Percentiles rank a stretch among this genome's conserved stretches.
Conservation (phyloP, 2,888 invertebrate species). For the Nesidiocoris tenuis region DNA sequence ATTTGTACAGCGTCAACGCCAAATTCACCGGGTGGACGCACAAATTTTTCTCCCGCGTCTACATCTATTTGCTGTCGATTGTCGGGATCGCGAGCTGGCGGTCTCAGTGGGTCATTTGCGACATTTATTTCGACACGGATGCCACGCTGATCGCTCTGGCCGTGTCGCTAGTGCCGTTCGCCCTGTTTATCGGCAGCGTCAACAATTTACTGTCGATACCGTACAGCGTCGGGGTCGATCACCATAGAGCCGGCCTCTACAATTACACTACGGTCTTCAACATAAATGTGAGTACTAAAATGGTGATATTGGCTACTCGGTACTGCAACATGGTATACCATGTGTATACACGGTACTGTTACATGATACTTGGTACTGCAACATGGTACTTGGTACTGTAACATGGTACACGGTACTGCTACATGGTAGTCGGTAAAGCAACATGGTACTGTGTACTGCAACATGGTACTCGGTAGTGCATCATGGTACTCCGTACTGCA, state of each 20-base stretch:
- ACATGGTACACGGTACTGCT: no score
- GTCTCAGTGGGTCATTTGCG: not conserved
- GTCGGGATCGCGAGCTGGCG: slow-evolving; percentile 8
- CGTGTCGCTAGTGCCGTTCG: slow-evolving; percentile 1
- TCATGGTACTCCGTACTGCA: no score
- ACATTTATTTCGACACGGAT: not conserved
- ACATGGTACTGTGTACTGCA: no score
- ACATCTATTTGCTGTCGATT: not conserved
- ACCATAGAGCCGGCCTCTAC: not conserved
- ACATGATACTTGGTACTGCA: no score
- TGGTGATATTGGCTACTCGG: no score
- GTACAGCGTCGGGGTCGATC: not conserved
- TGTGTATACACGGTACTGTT: no score
- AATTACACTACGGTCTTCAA: slow-evolving; percentile 3
- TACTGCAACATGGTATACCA: no score
- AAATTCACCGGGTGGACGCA: not conserved
- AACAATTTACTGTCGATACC: slow-evolving; percentile 6
- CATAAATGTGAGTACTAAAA: not conserved
- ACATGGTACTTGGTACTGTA: no score
- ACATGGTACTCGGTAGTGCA: no score
- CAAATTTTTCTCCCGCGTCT: not conserved
- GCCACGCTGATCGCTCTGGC: not conserved
- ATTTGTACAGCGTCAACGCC: slow-evolving; percentile 9
- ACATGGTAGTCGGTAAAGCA: no score
- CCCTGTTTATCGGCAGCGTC: not conserved